A percentile compares a stretch with the other conserved stretches of the same genome.
These are phyloP conservation scores for Megaceryle alcyon DNA, from an alignment of 2,797 vertebrate genomes.

Conservation along the genomic window DNA sequence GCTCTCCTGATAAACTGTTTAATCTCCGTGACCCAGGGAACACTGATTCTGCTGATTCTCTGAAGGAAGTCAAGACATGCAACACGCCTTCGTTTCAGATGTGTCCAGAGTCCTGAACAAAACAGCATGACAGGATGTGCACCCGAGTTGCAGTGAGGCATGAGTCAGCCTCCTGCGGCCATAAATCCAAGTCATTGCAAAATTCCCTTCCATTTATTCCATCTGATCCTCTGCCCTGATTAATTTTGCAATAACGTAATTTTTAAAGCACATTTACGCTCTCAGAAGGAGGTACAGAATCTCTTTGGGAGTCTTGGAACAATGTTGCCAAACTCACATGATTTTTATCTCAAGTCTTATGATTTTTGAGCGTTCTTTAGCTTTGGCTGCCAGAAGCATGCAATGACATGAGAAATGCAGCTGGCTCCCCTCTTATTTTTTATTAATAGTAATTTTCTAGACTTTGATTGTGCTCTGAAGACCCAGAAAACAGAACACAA, in stretches of 20 bases:
- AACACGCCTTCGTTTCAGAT: neutral
- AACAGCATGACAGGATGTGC: neutral
- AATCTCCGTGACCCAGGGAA: neutral
- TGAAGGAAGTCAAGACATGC: neutral
- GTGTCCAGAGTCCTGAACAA: neutral
- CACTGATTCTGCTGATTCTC: neutral
- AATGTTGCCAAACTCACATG: slow-evolving; percentile 19
- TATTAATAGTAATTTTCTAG: slow-evolving; percentile 41
- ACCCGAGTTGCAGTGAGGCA: neutral
- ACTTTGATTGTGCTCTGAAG: slow-evolving; percentile 31
- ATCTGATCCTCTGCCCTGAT: slow-evolving; percentile 7
- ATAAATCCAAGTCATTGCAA: neutral
- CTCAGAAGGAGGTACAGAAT: neutral
- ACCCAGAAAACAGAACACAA: slow-evolving; percentile 34
- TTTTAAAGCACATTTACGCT: neutral
- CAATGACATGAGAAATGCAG: slow-evolving; percentile 13
- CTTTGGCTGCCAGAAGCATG: slow-evolving; percentile 4
- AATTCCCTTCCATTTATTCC: slow-evolving; percentile 5
- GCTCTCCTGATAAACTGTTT: neutral
- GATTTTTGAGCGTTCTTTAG: neutral
- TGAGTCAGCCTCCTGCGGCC: slow-evolving; percentile 16
- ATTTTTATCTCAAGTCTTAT: slow-evolving; percentile 26
- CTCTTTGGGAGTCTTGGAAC: neutral
- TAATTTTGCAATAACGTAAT: neutral
- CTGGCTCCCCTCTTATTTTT: slow-evolving; percentile 20